Evolutionary conservation across 1,140 invertebrate genomes (phyloP), one percentile per base, ranked within the genome.

Genomic region (Thalassaphorura encarpata): DNA sequence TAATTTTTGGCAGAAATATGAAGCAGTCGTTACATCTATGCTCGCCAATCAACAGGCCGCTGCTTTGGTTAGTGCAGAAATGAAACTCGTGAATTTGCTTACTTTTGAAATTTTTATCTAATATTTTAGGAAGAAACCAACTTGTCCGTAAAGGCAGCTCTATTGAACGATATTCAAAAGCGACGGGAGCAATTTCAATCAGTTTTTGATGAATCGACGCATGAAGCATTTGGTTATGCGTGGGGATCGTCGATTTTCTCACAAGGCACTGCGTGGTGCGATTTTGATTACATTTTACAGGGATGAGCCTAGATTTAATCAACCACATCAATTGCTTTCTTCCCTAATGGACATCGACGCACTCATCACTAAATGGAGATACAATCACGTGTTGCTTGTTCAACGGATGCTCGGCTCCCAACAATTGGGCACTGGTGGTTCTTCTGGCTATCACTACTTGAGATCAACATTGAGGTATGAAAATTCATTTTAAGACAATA

Each of bases 341-440:
- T 76, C 91, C 3, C 78, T 99, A 1, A 97, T 97, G 88, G 94
- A 99, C 69, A 95, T 99, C 29, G 96, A 99, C 75, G 91, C 92
- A 1, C 76, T 97, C 46, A 89, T 99, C 60, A 97, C 93, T n/a
- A 98, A 98, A 74, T 99, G 96, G 96, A 80, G 96, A 75, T 97
- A 97, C 72, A 98, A 97, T 74, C 96, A 99, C 69, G 88, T 98
- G 21, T 82, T 96, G 62, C 87, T 99, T 83, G 96, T 98, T n/a
- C 94, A 98, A 72, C 79, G 95, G 69, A 98, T 99, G 94, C 92
- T 99, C 63, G 96, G 96, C 6, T 93, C 89, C 2, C 90, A 94
- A 69, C 90, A 93, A 68, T 71, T 95, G 1, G 96, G 96, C 28
- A 98, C 96, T 0, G 96, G 95, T 31, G 96, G 96, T 5, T 97